A percentile compares a stretch with the other conserved stretches of the same genome.
phyloP scores from a whole-genome alignment of 1,140 invertebrate genomes.

The Matsumurasca onukii region DNA sequence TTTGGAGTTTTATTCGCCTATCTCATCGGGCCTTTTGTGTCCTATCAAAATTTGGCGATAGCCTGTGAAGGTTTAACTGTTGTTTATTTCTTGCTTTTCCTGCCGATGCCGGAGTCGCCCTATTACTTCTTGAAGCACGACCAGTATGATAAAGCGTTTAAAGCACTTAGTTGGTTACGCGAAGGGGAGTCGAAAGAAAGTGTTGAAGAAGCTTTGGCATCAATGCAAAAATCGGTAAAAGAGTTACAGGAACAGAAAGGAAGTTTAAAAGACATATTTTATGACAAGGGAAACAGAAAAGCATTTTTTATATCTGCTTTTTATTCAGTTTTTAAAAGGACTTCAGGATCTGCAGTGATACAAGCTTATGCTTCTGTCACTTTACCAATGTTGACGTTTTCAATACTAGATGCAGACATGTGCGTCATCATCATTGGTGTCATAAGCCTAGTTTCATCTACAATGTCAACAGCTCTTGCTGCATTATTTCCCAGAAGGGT shows the following conservation, averaged over 20 bases:
- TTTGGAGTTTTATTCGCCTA: slow-evolving; percentile 76
- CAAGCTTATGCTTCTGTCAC: slow-evolving; percentile 41
- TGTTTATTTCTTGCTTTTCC: slow-evolving; percentile 64
- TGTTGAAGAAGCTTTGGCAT: slow-evolving; percentile 35
- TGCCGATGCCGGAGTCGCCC: slow-evolving; percentile 80
- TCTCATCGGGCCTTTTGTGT: slow-evolving; percentile 68
- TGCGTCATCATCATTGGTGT: slow-evolving; percentile 36
- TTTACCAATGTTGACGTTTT: slow-evolving; percentile 35
- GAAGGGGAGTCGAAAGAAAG: slow-evolving; percentile 12
- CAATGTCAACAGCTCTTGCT: slow-evolving; percentile 40
- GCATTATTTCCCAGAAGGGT: slow-evolving; percentile 48
- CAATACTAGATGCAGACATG: slow-evolving; percentile 24
- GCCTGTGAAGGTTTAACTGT: slow-evolving; percentile 59
- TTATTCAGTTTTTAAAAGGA: slow-evolving; percentile 39
- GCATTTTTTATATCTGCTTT: slow-evolving; percentile 37
- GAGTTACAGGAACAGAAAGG: slow-evolving; percentile 36
- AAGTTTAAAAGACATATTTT: slow-evolving; percentile 37
- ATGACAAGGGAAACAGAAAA: slow-evolving; percentile 32
- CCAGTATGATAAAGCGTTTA: slow-evolving; percentile 60
- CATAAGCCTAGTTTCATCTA: slow-evolving; percentile 40
- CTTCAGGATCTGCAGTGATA: slow-evolving; percentile 38
- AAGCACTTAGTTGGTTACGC: slow-evolving; percentile 65
- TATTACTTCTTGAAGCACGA: slow-evolving; percentile 63
- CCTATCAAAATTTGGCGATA: slow-evolving; percentile 66
- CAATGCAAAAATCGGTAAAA: slow-evolving; percentile 32